Evolutionary conservation across 2,888 invertebrate genomes (phyloP), one percentile per base, ranked within the genome.

Genomic region (Calameuta idolon): DNA sequence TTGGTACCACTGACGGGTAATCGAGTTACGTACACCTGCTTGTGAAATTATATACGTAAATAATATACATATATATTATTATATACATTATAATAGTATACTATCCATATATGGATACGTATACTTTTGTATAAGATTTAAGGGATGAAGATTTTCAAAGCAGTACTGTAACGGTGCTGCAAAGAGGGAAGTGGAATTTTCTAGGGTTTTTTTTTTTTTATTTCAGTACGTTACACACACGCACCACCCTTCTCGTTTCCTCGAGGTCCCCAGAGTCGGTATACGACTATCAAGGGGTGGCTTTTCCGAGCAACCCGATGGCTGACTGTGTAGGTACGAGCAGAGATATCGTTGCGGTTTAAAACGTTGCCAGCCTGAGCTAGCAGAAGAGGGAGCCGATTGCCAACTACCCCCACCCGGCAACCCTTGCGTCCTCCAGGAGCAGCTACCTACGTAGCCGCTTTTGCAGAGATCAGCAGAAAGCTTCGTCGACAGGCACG

Each of bases 401-500:
- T 79, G 77, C 77, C 79, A 69, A 37, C 69, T 33, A 23, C 40
- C 33, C 68, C 30, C 34, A 40, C 71, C 23, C n/a, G 11, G 12
- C 69, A 69, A 55, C 74, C 75, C 78, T 78, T 76, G 77, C 81
- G 80, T 79, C 79, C 81, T 82, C 79, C 79, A 81, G 79, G 80
- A 80, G 82, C 82, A 80, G 83, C 85, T 81, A 85, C 86, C 84
- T 82, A 84, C 34, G 81, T 76, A 85, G 85, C 83, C 87, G 89
- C 89, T 90, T 90, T 90, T 84, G 88, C 88, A 85, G 82, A 88
- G 90, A 91, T 91, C 91, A 91, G 90, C 91, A 89, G 85, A 90
- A 90, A 86, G 84, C 84, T 79, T 82, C 83, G 84, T 83, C 80
- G 82, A 81, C 79, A 79, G 75, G 80, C 83, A 80, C 79, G 78